A percentile compares a stretch with the other conserved stretches of the same genome.
These are phyloP conservation scores for Peromyscus eremicus DNA, from an alignment of 2,797 vertebrate species.

Conservation along the genomic window DNA sequence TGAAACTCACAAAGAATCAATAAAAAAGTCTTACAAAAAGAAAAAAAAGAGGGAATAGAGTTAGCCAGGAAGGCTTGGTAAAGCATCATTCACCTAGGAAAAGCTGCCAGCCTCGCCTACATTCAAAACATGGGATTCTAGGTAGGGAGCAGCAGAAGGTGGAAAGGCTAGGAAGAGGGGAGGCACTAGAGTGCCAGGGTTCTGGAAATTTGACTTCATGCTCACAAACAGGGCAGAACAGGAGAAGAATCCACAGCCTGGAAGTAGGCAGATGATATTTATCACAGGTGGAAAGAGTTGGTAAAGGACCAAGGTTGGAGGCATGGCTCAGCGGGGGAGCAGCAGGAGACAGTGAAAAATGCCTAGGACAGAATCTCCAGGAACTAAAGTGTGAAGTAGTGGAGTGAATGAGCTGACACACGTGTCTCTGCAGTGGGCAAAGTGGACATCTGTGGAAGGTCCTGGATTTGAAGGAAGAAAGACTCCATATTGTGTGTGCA, in stretches of 20 bases:
- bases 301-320: not conserved
- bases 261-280: not conserved
- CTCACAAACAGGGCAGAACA: not conserved
- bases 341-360: not conserved
- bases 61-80: not conserved
- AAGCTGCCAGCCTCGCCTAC: not conserved
- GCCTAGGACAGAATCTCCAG: too few species aligned
- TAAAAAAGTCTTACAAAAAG: not conserved
- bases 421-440: not conserved
- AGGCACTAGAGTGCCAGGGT: not conserved
- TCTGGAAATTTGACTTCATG: not conserved
- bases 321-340: not conserved
- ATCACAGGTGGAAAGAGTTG: too few species aligned
- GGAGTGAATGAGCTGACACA: too few species aligned
- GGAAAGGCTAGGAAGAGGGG: not conserved
- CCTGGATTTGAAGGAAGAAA: too few species aligned
- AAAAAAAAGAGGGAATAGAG: not conserved
- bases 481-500: not conserved
- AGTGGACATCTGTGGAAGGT: not conserved
- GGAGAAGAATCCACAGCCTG: not conserved
- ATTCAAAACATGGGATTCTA: not conserved
- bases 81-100: not conserved
- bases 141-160: not conserved
- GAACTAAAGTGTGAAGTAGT: not conserved
- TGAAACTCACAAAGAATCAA: not conserved